Conservation (phyloP, 1,140 invertebrate genomes). For the Drosophila sp. region DNA sequence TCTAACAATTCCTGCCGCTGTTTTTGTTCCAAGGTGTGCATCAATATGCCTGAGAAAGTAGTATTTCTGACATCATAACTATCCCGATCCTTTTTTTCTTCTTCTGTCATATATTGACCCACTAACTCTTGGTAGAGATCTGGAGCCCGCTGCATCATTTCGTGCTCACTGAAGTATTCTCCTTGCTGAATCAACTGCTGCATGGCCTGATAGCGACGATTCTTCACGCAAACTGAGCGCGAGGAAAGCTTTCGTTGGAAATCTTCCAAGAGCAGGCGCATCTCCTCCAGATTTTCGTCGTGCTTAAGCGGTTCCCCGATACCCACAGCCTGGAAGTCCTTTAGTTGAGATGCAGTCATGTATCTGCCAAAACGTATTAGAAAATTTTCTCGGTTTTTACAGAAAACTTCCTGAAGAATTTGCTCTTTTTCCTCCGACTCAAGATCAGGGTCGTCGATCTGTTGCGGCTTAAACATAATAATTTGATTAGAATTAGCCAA, state of each 20-base stretch:
- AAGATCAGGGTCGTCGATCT: slow-evolving; percentile 90
- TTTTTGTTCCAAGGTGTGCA: slow-evolving; percentile 88
- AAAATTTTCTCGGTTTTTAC: slow-evolving; percentile 88
- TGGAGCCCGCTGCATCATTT: slow-evolving; percentile 96
- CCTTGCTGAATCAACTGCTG: slow-evolving; percentile 89
- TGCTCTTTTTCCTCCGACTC: slow-evolving; percentile 87
- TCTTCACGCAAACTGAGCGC: slow-evolving; percentile 87
- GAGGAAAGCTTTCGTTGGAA: slow-evolving; percentile 85
- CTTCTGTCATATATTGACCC: slow-evolving; percentile 91
- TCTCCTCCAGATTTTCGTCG: slow-evolving; percentile 84
- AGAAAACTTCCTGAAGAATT: slow-evolving; percentile 87
- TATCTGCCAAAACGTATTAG: slow-evolving; percentile 90
- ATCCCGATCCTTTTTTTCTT: slow-evolving; percentile 88
- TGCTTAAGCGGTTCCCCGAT: slow-evolving; percentile 32
- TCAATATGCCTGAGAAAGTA: slow-evolving; percentile 87
- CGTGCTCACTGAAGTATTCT: slow-evolving; percentile 93
- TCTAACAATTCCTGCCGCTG: slow-evolving; percentile 86
- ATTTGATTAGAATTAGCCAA: slow-evolving; percentile 81
- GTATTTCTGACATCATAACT: slow-evolving; percentile 85
- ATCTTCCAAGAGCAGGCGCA: slow-evolving; percentile 85
- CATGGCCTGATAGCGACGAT: slow-evolving; percentile 92
- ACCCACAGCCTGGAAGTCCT: slow-evolving; percentile 86
- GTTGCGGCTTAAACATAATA: slow-evolving; percentile 89
- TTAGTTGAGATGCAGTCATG: slow-evolving; percentile 87
- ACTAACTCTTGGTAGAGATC: slow-evolving; percentile 94